Percentiles rank a stretch among this genome's conserved stretches.
Evolutionary conservation across 35 echinoderm and acorn worm species (phyloP).

Genomic region (Lytechinus variegatus): DNA sequence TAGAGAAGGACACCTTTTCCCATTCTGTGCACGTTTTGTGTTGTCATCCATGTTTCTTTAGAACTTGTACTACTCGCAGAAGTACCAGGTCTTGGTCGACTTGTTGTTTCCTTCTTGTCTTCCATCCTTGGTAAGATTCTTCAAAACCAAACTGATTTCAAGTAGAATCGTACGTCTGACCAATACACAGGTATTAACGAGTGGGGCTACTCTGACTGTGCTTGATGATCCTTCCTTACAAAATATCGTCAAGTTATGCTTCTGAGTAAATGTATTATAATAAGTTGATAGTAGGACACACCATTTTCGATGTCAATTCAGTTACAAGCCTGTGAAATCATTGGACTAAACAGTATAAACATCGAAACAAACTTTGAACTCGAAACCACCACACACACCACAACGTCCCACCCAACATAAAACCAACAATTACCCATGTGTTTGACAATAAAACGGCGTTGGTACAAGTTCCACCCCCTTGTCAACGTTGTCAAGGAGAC

Average conservation of each 20-base stretch:
- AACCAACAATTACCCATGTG: background rate
- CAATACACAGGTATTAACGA: background rate
- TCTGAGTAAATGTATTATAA: background rate
- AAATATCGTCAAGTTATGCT: too few species aligned
- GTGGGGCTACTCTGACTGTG: background rate
- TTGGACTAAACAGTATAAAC: background rate
- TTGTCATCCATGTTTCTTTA: constrained; percentile 69
- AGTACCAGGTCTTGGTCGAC: constrained; percentile 58
- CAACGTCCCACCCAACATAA: background rate
- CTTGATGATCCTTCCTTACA: background rate
- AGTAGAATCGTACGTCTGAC: background rate
- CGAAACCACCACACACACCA: background rate
- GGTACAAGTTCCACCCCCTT: background rate
- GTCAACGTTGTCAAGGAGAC: background rate
- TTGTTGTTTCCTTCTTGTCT: background rate
- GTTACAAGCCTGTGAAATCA: background rate
- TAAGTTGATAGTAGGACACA: background rate
- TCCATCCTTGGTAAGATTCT: background rate
- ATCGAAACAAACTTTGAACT: background rate
- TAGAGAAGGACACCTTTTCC: constrained; percentile 75
- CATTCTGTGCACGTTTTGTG: constrained; percentile 45
- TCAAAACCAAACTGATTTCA: background rate
- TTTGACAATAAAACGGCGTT: background rate
- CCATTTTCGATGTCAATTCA: background rate
- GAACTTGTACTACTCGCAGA: constrained; percentile 59